phyloP scores from a whole-genome alignment of 2,113 vertebrate species.

The Tringa solitaria region DNA sequence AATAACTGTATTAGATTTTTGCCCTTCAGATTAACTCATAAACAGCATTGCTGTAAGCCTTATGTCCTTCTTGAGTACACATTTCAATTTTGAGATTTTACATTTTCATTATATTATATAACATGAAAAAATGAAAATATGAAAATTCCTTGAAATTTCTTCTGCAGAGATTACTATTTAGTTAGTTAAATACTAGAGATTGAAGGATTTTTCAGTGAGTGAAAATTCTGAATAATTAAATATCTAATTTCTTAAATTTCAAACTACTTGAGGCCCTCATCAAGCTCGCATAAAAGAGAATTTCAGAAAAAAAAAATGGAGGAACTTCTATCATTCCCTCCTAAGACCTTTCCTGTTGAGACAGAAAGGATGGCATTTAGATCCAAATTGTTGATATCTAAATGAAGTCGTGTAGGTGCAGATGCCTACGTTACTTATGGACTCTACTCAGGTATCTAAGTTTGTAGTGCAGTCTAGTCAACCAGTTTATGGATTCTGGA shows the following conservation, averaged over 20 bases:
- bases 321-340: not conserved
- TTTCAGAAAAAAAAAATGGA: not conserved
- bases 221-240: not conserved
- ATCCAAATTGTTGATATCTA: not conserved
- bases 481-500: not conserved
- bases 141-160: not conserved
- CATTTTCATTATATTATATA: not conserved
- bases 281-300: not conserved
- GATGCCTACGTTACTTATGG: not conserved
- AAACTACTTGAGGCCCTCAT: not conserved
- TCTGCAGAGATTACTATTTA: not conserved
- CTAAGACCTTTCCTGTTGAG: not conserved
- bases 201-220: not conserved
- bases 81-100: not conserved
- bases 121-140: not conserved
- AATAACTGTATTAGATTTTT: not conserved
- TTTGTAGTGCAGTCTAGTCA: not conserved
- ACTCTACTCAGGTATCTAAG: not conserved
- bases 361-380: not conserved
- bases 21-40: not conserved
- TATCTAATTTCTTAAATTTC: not conserved
- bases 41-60: not conserved
- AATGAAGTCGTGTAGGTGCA: not conserved
- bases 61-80: not conserved
- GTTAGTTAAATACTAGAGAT: not conserved